A percentile compares a stretch with the other conserved stretches of the same genome.
phyloP scores from a whole-genome alignment of 1,140 invertebrate species.

The Charaxes varanes region DNA sequence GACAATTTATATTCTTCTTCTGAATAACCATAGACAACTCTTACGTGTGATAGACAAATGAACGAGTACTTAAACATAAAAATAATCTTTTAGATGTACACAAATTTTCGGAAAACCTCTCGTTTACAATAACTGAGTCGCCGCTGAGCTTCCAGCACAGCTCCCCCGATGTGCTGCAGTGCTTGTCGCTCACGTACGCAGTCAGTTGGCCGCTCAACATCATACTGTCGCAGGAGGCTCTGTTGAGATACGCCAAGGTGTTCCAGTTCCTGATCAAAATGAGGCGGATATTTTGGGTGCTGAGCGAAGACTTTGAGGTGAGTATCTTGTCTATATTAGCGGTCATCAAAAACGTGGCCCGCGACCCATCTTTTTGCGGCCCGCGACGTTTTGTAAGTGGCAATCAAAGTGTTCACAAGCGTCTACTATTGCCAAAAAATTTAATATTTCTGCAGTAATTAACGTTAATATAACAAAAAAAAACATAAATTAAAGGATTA shows the following conservation, averaged over 20 bases:
- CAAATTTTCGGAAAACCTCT: conserved; percentile 75
- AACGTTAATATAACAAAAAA: too few relatives aligned
- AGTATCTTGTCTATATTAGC: too few relatives aligned
- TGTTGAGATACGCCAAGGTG: conserved; percentile 81
- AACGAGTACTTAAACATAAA: conserved; percentile 4
- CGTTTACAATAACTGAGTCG: conserved; percentile 74
- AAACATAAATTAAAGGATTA: too few relatives aligned
- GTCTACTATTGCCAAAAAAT: too few relatives aligned
- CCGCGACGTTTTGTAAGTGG: too few relatives aligned
- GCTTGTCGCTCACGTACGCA: conserved; percentile 80
- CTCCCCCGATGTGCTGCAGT: conserved; percentile 79
- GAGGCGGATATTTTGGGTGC: conserved; percentile 81
- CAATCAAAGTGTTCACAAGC: too few relatives aligned
- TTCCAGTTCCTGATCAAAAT: conserved; percentile 85
- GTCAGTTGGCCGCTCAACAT: conserved; percentile 86
- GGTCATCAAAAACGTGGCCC: too few relatives aligned
- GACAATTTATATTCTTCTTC: too few relatives aligned
- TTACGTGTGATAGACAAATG: too few relatives aligned
- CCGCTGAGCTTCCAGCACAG: conserved; percentile 76
- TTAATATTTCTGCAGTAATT: too few relatives aligned
- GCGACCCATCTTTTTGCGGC: too few relatives aligned
- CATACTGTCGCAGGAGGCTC: conserved; percentile 80
- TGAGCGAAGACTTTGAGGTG: conserved; percentile 80
- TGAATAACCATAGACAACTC: too few relatives aligned
- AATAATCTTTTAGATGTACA: conserved; percentile 55